A percentile compares a stretch with the other conserved stretches of the same genome.
phyloP scores from a whole-genome alignment of 2,888 invertebrate species.

The Agrotis segetum region DNA sequence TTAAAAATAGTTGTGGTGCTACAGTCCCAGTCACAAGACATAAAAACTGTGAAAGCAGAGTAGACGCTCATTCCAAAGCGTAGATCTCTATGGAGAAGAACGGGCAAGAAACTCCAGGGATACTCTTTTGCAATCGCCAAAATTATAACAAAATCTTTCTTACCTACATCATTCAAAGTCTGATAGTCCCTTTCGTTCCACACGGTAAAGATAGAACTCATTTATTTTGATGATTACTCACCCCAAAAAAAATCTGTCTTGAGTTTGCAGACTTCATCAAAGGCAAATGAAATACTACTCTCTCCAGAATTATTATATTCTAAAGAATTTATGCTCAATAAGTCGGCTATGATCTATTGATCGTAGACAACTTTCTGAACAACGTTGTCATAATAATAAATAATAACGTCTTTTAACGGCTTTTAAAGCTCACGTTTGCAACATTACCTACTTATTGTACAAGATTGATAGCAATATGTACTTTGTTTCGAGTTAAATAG shows the following conservation, averaged over 20 bases:
- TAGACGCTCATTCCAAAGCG: too few relatives aligned
- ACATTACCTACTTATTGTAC: constrained; percentile 42
- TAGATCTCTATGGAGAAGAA: too few relatives aligned
- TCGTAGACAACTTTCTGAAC: constrained; percentile 43
- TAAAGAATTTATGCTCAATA: constrained; percentile 26
- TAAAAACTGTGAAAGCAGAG: too few relatives aligned
- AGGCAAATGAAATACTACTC: background rate
- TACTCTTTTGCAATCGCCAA: too few relatives aligned
- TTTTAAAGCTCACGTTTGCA: constrained; percentile 32
- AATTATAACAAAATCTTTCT: too few relatives aligned
- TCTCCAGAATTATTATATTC: constrained; percentile 7
- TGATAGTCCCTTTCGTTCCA: too few relatives aligned
- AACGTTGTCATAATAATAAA: constrained; percentile 53
- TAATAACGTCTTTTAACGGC: constrained; percentile 42
- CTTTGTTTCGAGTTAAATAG: background rate
- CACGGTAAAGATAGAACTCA: too few relatives aligned
- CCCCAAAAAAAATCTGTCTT: background rate
- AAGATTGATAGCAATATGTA: constrained; percentile 40
- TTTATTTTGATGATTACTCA: too few relatives aligned
- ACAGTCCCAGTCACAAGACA: too few relatives aligned
- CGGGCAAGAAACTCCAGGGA: too few relatives aligned
- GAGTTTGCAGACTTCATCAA: background rate
- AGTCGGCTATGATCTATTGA: constrained; percentile 8
- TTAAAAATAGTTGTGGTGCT: too few relatives aligned
- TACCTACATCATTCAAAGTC: too few relatives aligned